These are phyloP conservation scores for Manduca sexta DNA, from an alignment of 1,140 invertebrate genomes.

Conservation along the genomic window DNA sequence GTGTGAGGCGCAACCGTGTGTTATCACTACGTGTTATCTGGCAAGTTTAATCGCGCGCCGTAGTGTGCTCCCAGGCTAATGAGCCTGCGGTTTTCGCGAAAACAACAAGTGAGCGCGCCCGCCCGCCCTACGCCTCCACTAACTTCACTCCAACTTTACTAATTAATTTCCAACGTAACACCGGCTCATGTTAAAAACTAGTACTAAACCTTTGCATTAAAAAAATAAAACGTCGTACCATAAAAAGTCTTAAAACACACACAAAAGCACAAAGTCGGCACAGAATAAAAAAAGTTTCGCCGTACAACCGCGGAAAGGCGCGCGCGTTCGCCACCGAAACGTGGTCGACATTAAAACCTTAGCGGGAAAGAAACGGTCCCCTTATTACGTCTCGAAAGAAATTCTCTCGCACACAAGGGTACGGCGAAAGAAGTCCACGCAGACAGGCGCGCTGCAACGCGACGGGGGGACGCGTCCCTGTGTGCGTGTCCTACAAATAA, in stretches of 20 bases:
- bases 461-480: constrained; percentile 34
- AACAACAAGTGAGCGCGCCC: constrained; percentile 43
- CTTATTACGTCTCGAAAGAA: constrained; percentile 73
- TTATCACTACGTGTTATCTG: constrained; percentile 57
- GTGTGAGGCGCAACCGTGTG: constrained; percentile 29
- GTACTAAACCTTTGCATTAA: constrained; percentile 10
- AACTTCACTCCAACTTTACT: constrained; percentile 47
- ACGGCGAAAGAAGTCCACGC: constrained; percentile 63
- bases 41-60: constrained; percentile 56
- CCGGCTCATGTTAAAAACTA: constrained; percentile 16
- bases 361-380: constrained; percentile 71
- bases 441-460: constrained; percentile 44
- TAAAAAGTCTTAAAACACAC: constrained; percentile 2
- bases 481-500: constrained; percentile 61
- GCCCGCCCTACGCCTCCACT: constrained; percentile 14
- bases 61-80: constrained; percentile 64
- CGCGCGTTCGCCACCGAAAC: constrained; percentile 66
- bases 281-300: constrained; percentile 41
- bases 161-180: constrained; percentile 46
- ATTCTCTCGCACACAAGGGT: constrained; percentile 65
- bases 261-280: constrained; percentile 40
- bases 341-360: constrained; percentile 73
- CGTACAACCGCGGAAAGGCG: constrained; percentile 56
- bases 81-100: constrained; percentile 62
- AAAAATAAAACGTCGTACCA: constrained; percentile 17